Evolutionary conservation across 2,888 invertebrate genomes (phyloP).

Genomic region (Polyploca ridens): DNA sequence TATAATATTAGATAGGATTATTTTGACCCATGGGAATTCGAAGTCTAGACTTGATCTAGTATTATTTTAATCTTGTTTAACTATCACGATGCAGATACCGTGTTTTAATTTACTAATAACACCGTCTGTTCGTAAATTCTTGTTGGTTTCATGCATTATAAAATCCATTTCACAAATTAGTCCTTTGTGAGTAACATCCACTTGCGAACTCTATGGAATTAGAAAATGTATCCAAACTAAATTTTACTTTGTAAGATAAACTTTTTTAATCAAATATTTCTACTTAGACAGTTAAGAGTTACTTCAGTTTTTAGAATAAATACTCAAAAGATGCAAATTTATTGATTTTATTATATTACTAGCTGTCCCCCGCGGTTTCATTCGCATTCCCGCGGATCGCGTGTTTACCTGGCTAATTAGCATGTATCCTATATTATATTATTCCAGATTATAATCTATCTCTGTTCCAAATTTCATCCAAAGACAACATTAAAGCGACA

Average conservation of each 20-base stretch:
- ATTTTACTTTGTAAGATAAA: not conserved
- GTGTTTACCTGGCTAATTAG: too few species aligned
- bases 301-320: not conserved
- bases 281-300: not conserved
- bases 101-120: slow-evolving; percentile 5
- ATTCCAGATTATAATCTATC: too few species aligned
- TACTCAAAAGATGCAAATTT: not conserved
- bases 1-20: too few species aligned
- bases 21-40: not conserved
- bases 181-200: not conserved
- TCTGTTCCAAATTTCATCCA: too few species aligned
- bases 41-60: not conserved
- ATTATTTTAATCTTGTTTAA: not conserved
- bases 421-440: too few species aligned
- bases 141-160: not conserved
- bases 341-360: not conserved
- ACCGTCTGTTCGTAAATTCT: not conserved
- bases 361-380: too few species aligned
- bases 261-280: not conserved
- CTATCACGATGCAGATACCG: not conserved
- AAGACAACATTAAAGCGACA: too few species aligned
- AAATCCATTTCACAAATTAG: slow-evolving; percentile 9
- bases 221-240: not conserved
- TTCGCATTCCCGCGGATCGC: too few species aligned
- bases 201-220: not conserved